These are phyloP conservation scores for Gavialis gangeticus DNA, from an alignment of 2,113 vertebrate species.

Conservation along the genomic window DNA sequence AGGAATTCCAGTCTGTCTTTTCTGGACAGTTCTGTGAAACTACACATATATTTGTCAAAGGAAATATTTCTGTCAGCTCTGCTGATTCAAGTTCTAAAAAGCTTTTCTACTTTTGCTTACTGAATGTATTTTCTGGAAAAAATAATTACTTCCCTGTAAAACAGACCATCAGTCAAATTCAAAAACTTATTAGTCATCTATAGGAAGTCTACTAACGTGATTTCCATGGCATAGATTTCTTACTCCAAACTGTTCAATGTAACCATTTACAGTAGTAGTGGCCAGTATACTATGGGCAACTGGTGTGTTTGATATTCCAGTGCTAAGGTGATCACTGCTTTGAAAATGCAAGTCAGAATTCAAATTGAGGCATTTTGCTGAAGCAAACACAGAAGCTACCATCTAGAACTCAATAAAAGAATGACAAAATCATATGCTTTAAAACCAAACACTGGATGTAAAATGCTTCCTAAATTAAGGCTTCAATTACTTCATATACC, in stretches of 20 bases:
- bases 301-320: too few relatives aligned
- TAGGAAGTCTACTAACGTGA: neutral
- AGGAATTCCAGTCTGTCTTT: neutral
- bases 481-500: too few relatives aligned
- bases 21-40: neutral
- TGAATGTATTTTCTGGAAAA: neutral
- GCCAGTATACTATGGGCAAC: too few relatives aligned
- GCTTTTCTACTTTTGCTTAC: neutral
- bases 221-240: neutral
- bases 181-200: neutral
- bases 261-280: neutral
- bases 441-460: too few relatives aligned
- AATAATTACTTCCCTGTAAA: neutral
- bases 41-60: neutral
- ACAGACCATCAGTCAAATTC: neutral
- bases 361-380: too few relatives aligned
- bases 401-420: too few relatives aligned
- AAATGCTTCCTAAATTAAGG: too few relatives aligned
- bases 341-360: too few relatives aligned
- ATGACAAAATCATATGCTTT: too few relatives aligned
- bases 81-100: neutral
- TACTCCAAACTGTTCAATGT: neutral
- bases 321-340: too few relatives aligned
- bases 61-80: neutral
- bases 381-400: too few relatives aligned